Evolutionary conservation across 2,888 invertebrate species (phyloP), one percentile per base, ranked within the genome.

Genomic region (Minunthozetes semirufus): DNA sequence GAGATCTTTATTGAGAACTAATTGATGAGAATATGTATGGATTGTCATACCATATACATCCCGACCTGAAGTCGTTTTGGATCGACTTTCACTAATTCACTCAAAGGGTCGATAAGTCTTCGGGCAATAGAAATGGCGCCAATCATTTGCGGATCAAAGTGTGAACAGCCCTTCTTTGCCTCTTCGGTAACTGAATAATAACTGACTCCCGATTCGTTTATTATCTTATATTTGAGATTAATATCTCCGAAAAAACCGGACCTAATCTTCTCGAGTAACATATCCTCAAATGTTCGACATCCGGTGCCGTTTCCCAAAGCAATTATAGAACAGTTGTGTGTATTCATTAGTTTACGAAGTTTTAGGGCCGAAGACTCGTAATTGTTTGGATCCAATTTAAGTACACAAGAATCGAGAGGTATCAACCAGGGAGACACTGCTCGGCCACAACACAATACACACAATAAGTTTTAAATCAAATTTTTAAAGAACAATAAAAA

Each of bases 301-400:
- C 91, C 95, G 5, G 90, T 92, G 1, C 93, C 95, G 84, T 95
- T 94, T 0, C 96, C 96, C 56, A 96, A 83, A 8, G 92, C 94
- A 79, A 96, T 88, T n/a, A 91, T 83, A 75, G 88, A 87, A 81
- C 91, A 89, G 87, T 85, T 83, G 80, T 89, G n/a, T n/a, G n/a
- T 83, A 80, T 86, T 85, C 4, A 92, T 83, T 73, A 91, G 82
- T 38, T 86, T 82, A 77, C 84, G 85, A 1, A 83, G 78, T 78
- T 86, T 85, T 61, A 82, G 78, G 13, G 75, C 75, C 73, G 81
- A 81, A 29, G 75, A 70, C 6, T 66, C 33, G 71, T 71, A 79
- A 73, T 74, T 79, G 38, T 72, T 72, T 73, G 72, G 79, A 59
- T 25, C 22, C 19, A 61, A 71, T n/a, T n/a, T 56, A 17, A 73